A percentile compares a stretch with the other conserved stretches of the same genome.
Evolutionary conservation across 2,113 vertebrate species (phyloP).

Genomic region (Podarcis muralis): DNA sequence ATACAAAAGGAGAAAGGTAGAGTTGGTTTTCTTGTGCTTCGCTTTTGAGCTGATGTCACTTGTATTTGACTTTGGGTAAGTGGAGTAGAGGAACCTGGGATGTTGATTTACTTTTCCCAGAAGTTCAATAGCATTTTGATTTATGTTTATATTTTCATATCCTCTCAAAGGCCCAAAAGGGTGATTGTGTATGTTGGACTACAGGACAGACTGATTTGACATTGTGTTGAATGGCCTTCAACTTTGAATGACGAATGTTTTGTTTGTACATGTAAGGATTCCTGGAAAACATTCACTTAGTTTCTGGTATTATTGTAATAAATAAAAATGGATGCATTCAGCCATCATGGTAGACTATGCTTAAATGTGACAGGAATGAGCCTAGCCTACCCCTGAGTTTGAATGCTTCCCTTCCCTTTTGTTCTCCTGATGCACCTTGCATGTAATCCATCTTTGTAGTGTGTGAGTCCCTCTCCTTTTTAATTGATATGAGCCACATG

Average conservation of each 20-base stretch:
- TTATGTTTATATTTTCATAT: constrained; percentile 8
- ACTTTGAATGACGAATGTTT: background rate
- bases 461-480: no score
- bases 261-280: background rate
- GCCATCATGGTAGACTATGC: background rate
- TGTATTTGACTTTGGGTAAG: constrained; percentile 16
- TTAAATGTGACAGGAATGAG: background rate
- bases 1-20: background rate
- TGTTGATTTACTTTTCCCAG: background rate
- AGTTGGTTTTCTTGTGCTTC: constrained; percentile 6
- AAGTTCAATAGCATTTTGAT: constrained; percentile 4
- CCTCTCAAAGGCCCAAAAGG: constrained; percentile 21
- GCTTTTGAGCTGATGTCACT: background rate
- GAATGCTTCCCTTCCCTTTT: background rate
- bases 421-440: background rate
- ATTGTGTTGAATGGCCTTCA: background rate
- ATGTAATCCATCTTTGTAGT: no score
- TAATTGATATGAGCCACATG: no score
- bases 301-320: no score
- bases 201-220: background rate
- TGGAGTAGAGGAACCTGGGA: background rate
- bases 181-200: no score
- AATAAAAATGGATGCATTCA: no score
- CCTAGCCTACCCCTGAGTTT: background rate
- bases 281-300: background rate